These are phyloP conservation scores for Platerodrilus igneus DNA, from an alignment of 2,888 invertebrate genomes.

Conservation along the genomic window DNA sequence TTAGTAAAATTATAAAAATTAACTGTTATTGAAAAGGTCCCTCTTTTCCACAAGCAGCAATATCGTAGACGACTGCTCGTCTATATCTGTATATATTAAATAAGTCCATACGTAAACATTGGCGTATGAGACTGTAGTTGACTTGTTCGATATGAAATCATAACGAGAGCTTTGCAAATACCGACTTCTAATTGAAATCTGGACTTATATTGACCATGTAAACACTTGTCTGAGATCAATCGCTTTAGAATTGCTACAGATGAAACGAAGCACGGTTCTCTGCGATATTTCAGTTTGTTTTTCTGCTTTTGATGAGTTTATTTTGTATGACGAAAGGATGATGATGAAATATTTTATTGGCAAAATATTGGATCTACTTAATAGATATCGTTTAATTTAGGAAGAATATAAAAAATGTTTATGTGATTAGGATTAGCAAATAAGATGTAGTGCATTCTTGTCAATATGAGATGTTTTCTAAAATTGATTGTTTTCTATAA, in stretches of 20 bases:
- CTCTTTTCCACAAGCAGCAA: no score
- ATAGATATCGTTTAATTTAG: no score
- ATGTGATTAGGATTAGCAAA: no score
- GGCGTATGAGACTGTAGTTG: conserved; percentile 34
- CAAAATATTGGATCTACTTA: no score
- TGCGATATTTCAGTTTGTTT: conserved; percentile 35
- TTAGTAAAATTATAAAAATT: no score
- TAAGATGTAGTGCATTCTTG: no score
- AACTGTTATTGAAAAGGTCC: no score
- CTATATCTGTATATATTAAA: no score
- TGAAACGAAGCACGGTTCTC: conserved; percentile 34
- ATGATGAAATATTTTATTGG: conserved; percentile 41
- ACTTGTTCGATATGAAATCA: conserved; percentile 49
- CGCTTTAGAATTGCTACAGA: conserved; percentile 39
- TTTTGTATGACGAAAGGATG: conserved; percentile 41
- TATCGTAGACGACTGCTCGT: no score
- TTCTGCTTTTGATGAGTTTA: conserved; percentile 42
- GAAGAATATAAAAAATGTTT: no score
- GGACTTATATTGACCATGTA: conserved; percentile 48
- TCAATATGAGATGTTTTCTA: no score
- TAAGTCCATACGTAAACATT: conserved; percentile 31
- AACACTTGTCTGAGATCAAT: conserved; percentile 48
- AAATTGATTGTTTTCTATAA: no score
- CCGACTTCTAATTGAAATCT: conserved; percentile 49
- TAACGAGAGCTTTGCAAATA: conserved; percentile 49